Base-by-base conservation (phyloP, 2,797 vertebrate genomes). In the Gallirallus australis region DNA sequence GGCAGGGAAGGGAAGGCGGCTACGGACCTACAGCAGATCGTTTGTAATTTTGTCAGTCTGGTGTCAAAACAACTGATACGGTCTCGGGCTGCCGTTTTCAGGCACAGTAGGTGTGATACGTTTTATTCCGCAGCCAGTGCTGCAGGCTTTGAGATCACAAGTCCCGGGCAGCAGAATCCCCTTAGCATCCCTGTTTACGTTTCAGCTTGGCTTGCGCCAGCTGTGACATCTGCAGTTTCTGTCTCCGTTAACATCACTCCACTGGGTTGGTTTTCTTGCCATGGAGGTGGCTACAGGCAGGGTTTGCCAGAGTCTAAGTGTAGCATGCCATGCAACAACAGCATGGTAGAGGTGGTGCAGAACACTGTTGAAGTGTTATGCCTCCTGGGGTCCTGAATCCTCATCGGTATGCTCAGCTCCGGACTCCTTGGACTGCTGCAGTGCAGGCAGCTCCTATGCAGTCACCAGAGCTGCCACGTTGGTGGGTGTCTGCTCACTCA, bases 291-390 rank as follows among this genome's bases (percentile, higher is more conserved):
- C 61, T 56, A 31, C 42, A 31, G 50, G 4, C 11, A 19, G 21
- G 18, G 25, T 20, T 93, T 83, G 40, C n/a, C 12, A 5, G 37
- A 39, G 15, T 6, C 9, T 19, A 19, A 68, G 33, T 0, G 7
- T 2, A 53, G 12, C 0, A 2, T 2, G 31, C 63, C 31, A 14
- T 13, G 21, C 27, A 39, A n/a, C 24, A 80, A n/a, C 24, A 20
- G 33, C 13, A 37, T 2, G 6, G 35, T 63, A 80, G 78, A 82
- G 66, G 19, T 9, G 6, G 12, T 64, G 48, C 17, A 64, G 45
- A 80, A 4, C 15, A 5, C 2, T 2, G 18, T 45, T 54, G 40
- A 31, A 28, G n/a, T 2, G 5, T 40, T 86, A 3, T 73, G 16
- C 14, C 25, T 56, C 35, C 40, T 31, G 39, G 15, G 21, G 12